Evolutionary conservation across 2,888 invertebrate species (phyloP).

Genomic region (Parochlus steinenii): DNA sequence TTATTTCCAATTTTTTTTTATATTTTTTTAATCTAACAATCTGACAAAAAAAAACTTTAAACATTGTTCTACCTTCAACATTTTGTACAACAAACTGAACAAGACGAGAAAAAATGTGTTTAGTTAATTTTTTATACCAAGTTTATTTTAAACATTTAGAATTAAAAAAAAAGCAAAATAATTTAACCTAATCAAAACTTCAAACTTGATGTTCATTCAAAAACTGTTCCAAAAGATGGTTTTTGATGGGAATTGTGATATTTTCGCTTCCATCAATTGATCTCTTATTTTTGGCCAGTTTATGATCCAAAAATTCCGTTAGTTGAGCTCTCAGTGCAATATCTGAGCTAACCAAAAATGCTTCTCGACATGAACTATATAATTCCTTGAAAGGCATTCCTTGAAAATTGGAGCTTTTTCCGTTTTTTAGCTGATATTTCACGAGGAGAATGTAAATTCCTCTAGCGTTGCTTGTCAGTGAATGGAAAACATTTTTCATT

Average conservation of each 20-base stretch:
- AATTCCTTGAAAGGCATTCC: constrained; percentile 80
- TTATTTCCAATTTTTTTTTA: no score
- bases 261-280: constrained; percentile 69
- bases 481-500: constrained; percentile 74
- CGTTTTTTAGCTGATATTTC: constrained; percentile 62
- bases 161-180: no score
- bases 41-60: no score
- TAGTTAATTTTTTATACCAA: no score
- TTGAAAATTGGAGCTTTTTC: constrained; percentile 51
- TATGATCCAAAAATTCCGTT: constrained; percentile 91
- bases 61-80: no score
- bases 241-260: constrained; percentile 62
- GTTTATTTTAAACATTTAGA: no score
- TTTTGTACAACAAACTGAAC: no score
- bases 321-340: constrained; percentile 78
- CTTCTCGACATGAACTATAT: constrained; percentile 70
- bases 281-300: constrained; percentile 66
- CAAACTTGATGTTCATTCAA: constrained; percentile 50
- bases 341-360: constrained; percentile 86
- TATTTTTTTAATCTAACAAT: no score
- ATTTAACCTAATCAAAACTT: no score
- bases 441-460: constrained; percentile 70
- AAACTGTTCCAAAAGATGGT: constrained; percentile 58
- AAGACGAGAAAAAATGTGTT: no score
- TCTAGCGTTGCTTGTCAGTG: constrained; percentile 76